These are phyloP conservation scores for Myotis lucifugus DNA, from an alignment of 2,113 vertebrate genomes.

Conservation along the genomic window DNA sequence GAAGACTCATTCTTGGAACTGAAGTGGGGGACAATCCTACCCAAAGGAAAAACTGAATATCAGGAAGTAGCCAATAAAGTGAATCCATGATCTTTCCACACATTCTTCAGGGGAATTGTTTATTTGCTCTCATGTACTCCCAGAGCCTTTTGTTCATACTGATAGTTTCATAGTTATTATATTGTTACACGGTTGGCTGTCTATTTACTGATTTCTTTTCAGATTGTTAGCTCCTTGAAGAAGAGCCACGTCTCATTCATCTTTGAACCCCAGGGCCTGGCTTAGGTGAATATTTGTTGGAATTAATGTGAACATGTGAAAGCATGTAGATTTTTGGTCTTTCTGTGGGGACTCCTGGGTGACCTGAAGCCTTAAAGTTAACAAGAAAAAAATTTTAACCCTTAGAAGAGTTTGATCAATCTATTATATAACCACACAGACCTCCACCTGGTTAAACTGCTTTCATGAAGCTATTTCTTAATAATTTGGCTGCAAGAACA, in stretches of 20 bases:
- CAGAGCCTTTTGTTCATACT: neutral
- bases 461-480: slow-evolving; percentile 33
- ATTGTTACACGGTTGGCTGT: neutral
- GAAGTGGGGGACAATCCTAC: neutral
- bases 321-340: neutral
- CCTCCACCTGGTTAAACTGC: neutral
- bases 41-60: neutral
- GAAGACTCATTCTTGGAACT: neutral
- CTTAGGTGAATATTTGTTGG: neutral
- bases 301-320: neutral
- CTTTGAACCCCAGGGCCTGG: neutral
- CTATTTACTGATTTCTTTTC: neutral
- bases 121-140: neutral
- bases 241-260: neutral
- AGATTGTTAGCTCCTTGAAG: neutral
- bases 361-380: neutral
- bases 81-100: neutral
- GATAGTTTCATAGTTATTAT: neutral
- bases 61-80: neutral
- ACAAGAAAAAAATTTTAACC: neutral
- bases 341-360: neutral
- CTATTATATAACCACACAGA: neutral
- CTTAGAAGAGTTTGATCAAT: neutral
- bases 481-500: neutral
- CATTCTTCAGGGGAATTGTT: neutral